Evolutionary conservation across 1,140 invertebrate genomes (phyloP).

Genomic region (Pectinophora gossypiella): DNA sequence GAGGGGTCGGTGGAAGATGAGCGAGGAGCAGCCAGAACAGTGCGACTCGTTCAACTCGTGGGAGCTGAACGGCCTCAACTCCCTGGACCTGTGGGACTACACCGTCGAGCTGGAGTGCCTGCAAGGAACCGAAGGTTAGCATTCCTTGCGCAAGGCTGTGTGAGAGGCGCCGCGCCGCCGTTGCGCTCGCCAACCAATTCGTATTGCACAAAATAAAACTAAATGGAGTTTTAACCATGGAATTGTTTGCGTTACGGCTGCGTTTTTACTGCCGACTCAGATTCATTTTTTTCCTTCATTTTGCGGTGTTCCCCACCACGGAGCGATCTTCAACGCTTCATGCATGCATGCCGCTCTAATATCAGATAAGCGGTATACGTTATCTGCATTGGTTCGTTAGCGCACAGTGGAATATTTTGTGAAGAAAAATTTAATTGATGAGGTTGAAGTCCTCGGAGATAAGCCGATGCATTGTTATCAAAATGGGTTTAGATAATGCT

Average conservation of each 20-base stretch:
- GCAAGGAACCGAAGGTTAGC: constrained; percentile 82
- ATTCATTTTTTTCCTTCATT: not conserved
- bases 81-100: constrained; percentile 88
- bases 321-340: not conserved
- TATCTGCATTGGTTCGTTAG: not conserved
- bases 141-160: constrained; percentile 44
- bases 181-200: constrained; percentile 35
- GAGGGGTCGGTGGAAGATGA: constrained; percentile 52
- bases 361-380: not conserved
- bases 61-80: constrained; percentile 78
- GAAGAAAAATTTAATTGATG: not conserved
- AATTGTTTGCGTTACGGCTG: constrained; percentile 20
- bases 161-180: constrained; percentile 36
- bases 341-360: not conserved
- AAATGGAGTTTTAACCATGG: constrained; percentile 24
- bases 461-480: not conserved
- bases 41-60: constrained; percentile 68
- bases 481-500: not conserved
- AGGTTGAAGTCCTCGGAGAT: not conserved
- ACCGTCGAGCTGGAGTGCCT: constrained; percentile 87
- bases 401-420: not conserved
- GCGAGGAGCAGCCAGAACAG: constrained; percentile 58
- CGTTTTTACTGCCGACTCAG: not conserved
- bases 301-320: constrained; percentile 1
- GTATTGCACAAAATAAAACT: constrained; percentile 38